Base-by-base conservation (phyloP, 1,140 invertebrate species). In the Orussus abietinus region DNA sequence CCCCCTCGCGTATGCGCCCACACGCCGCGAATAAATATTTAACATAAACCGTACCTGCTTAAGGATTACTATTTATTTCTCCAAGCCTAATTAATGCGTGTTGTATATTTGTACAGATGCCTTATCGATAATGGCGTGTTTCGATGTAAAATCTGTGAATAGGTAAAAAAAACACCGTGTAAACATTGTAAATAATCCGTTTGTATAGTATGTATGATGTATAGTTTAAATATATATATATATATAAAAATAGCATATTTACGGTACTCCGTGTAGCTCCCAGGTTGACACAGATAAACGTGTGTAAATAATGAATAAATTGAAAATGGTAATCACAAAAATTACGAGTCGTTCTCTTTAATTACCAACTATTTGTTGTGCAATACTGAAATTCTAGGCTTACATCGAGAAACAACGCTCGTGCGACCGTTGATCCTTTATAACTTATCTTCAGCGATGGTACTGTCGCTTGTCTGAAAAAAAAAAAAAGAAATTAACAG, bases 41-140 rank as follows among this genome's bases (percentile, higher is more conserved):
- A 54, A 55, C 53, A 30, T 57, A 50, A 55, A 64, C 51, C 56
- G 66, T 70, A 70, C 63, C 68, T 72, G 68, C 53, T 57, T 61
- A 59, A 72, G 59, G 62, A 64, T 60, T 66, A 66, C 57, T 70
- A 68, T 69, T 69, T 64, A 65, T 69, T 63, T 57, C 42, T 43
- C 30, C 47, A 49, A 44, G 47, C 41, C 39, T 49, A 49, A 48
- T 28, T 20, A 51, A 47, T 47, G 43, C 50, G 52, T 72, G 34
- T n/a, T 36, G 69, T 72, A 69, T 69, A 72, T 69, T 69, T 72
- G 68, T 71, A 72, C 57, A 67, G 57, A 65, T 46, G 41, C 32
- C 28, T 47, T 48, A 37, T 32, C 31, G 15, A 26, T 40, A 31
- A 29, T 48, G 12, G 43, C 32, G 30, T 39, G 28, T 38, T 45